Base-by-base conservation (phyloP, 1,140 invertebrate species). In the Cephus cinctus region DNA sequence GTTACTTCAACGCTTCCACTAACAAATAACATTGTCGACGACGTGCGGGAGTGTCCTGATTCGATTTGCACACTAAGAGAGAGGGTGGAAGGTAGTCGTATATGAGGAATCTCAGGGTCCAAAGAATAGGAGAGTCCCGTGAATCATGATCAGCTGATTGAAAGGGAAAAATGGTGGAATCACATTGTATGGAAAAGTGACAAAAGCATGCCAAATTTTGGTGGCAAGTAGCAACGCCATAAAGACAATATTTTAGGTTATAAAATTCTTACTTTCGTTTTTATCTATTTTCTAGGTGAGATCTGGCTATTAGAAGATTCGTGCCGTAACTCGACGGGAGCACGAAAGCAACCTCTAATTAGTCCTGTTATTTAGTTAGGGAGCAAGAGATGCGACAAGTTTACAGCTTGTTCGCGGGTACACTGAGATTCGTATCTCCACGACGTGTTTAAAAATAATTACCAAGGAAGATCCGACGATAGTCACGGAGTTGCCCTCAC, bases 371-470 rank as follows among this genome's bases (percentile, higher is more conserved):
- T 63, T 61, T 61, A 64, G 60, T 63, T 69, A 71, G 27, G 36
- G 38, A 41, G 30, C 39, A 42, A 54, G 38, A 30, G 36, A n/a
- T 21, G 34, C 42, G 50, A 54, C 44, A 50, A 62, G 58, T 61
- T 63, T 64, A 65, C 54, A 12, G 56, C 55, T 56, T 43, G 54
- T 49, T 48, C 46, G 40, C 51, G 45, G n/a, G 14, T 20, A 54
- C 27, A 54, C 30, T 40, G 47, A 67, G 74, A 75, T 75, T 49
- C 63, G 49, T 74, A 75, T 75, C 74, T 69, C 56, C 67, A 67
- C 65, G 68, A 67, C 71, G 69, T 75, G 74, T 76, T 76, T 76
- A 71, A 76, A 76, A 76, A 76, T 76, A 76, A 76, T 76, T 75
- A 74, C 71, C 62, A 57, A 21, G 52, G 47, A 62, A 76, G 74